Conservation (phyloP, 2,888 invertebrate species). For the Scotopteryx bipunctaria region DNA sequence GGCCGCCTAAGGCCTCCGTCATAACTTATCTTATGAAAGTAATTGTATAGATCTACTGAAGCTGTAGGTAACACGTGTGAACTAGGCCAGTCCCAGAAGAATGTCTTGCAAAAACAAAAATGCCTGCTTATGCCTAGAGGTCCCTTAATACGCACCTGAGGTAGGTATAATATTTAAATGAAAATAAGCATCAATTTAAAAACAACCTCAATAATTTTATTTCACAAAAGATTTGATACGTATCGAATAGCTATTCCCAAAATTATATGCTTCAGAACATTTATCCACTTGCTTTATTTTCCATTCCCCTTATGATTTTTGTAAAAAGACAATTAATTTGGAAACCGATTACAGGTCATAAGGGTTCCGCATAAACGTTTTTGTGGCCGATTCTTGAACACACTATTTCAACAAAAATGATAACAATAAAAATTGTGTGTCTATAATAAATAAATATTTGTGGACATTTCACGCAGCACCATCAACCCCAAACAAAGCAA, state of each 20-base stretch:
- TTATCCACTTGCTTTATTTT: conserved; percentile 72
- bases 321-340: conserved; percentile 54
- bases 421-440: too few relatives aligned
- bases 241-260: conserved; percentile 79
- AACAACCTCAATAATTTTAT: conserved; percentile 55
- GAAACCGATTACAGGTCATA: conserved; percentile 26
- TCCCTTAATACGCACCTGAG: background rate
- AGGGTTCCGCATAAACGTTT: conserved; percentile 46
- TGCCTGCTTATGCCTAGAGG: background rate
- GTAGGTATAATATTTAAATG: conserved; percentile 10
- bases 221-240: conserved; percentile 73
- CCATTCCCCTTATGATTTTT: conserved; percentile 71
- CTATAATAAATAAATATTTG: too few relatives aligned
- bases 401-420: too few relatives aligned
- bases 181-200: conserved; percentile 31
- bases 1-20: too few relatives aligned
- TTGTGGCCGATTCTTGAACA: conserved; percentile 1
- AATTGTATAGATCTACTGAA: too few relatives aligned
- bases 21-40: too few relatives aligned
- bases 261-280: conserved; percentile 76
- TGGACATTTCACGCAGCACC: too few relatives aligned
- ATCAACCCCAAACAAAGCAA: too few relatives aligned
- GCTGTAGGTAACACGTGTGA: too few relatives aligned
- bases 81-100: too few relatives aligned
- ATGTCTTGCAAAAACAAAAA: background rate